These are phyloP conservation scores for Leptinotarsa undecemlineata DNA, from an alignment of 1,140 invertebrate species.

Conservation along the genomic window DNA sequence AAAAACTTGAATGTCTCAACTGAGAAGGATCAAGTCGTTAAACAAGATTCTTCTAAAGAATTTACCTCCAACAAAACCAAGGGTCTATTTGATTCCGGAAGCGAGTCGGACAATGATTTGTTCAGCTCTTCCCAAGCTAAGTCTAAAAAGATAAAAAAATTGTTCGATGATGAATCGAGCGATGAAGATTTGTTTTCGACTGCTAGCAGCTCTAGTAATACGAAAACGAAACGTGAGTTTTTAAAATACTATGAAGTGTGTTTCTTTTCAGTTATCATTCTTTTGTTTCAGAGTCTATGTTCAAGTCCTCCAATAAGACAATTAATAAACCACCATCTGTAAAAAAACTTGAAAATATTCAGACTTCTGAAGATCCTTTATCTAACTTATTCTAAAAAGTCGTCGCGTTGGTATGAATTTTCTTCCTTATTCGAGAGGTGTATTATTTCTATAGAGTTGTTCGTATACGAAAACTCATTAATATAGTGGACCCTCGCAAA, in stretches of 20 bases:
- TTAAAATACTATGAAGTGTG: conserved; percentile 1
- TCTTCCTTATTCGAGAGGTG: too few species aligned
- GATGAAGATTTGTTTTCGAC: conserved; percentile 38
- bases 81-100: conserved; percentile 12
- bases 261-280: background rate
- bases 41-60: background rate
- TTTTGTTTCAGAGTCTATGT: conserved; percentile 15
- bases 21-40: background rate
- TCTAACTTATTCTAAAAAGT: conserved; percentile 25
- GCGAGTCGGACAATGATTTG: conserved; percentile 20
- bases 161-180: conserved; percentile 36
- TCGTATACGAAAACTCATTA: too few species aligned
- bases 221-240: conserved; percentile 14
- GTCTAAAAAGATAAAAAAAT: conserved; percentile 15
- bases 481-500: too few species aligned
- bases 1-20: too few species aligned
- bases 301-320: conserved; percentile 25
- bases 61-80: background rate
- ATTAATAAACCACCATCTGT: conserved; percentile 28
- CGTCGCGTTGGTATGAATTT: too few species aligned
- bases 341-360: conserved; percentile 39
- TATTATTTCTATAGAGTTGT: too few species aligned
- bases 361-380: conserved; percentile 38
- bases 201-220: background rate
- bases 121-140: conserved; percentile 1